Base-by-base conservation (phyloP, 2,113 vertebrate genomes). In the Polypterus senegalus region DNA sequence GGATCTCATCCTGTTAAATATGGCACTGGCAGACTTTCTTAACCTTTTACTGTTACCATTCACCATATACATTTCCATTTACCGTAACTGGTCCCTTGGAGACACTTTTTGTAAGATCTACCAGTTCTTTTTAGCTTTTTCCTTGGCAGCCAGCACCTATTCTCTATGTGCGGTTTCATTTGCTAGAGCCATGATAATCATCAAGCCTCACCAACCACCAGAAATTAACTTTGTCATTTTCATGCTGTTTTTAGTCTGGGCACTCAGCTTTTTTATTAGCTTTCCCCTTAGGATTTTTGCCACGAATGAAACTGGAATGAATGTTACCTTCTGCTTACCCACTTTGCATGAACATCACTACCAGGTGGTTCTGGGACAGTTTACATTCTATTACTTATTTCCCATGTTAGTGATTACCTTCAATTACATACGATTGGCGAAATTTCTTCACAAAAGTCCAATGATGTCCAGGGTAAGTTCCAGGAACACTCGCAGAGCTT, bases 131-230 rank as follows among this genome's bases (percentile, higher is more conserved):
- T 63, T 84, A 55, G 80, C 79, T 45, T 87, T 86, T 63, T 79
- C 81, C 54, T 67, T 84, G 66, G 81, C 80, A 0, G 84, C 78
- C 58, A 87, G 86, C 75, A 83, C 79, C 47, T 88, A 85, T 64
- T 88, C 83, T 0, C 70, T 88, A n/a, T 87, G 81, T 47, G 79
- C 82, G 1, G 80, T 88, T 63, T 88, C 83, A 7, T 61, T 83
- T 67, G 75, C 83, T 7, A 76, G 81, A 1, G 77, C 64, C 48
- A 83, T 79, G 79, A 77, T 76, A 61, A 73, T 78, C 67, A 76
- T 77, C 63, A 83, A 83, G 70, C 74, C 77, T 1, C 80, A 77
- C 71, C 79, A 76, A 11, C 73, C 79, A 0, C 82, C 79, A 47
- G 53, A 57, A 58, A 77, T 71, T 65, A 76, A 81, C 69, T 67